phyloP scores from a whole-genome alignment of 2,113 vertebrate species.

The Fulica atra region DNA sequence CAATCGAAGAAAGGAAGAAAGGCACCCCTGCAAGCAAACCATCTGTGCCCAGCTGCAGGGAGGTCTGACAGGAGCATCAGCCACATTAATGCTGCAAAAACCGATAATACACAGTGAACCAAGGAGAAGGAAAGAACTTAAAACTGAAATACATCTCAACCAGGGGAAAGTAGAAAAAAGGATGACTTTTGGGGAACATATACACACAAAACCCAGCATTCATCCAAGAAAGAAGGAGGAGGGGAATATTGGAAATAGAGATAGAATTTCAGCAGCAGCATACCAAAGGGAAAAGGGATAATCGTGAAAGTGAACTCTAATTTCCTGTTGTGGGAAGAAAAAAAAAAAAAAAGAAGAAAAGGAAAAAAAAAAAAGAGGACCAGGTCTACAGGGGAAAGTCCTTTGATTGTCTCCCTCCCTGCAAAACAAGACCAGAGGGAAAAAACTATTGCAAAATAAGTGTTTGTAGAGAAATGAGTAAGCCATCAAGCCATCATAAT shows the following conservation, averaged over 20 bases:
- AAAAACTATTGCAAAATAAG: neutral
- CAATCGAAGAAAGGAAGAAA: neutral
- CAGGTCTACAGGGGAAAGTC: neutral
- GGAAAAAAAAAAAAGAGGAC: neutral
- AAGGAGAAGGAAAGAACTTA: neutral
- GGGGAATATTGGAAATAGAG: neutral
- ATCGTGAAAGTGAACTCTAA: neutral
- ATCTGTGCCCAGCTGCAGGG: rapidly evolving
- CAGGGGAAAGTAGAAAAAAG: neutral
- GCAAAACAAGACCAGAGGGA: neutral
- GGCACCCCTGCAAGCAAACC: neutral
- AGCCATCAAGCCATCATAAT: neutral
- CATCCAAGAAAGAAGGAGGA: neutral
- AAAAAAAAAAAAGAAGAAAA: neutral
- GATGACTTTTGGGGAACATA: neutral
- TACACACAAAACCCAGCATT: neutral
- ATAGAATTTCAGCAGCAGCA: neutral
- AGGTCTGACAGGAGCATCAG: neutral
- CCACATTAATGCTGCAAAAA: neutral
- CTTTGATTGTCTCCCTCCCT: neutral
- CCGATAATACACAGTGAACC: neutral
- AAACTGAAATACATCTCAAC: neutral
- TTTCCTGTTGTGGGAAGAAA: neutral
- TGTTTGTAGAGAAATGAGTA: neutral
- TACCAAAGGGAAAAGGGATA: neutral